These are phyloP conservation scores for Saguinus midas DNA, from an alignment of 2,113 vertebrate genomes.

Conservation along the genomic window DNA sequence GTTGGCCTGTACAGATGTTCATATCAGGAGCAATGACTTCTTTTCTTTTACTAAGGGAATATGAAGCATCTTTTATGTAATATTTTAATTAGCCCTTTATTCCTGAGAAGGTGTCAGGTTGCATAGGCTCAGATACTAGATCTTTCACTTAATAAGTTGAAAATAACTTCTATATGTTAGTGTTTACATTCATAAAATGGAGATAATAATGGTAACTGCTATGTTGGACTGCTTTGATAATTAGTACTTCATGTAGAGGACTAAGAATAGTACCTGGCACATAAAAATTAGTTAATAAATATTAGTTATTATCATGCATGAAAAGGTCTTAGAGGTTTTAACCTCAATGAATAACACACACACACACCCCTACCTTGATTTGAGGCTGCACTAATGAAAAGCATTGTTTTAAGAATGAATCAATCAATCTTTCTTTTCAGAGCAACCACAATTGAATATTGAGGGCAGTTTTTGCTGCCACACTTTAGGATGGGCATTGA, in stretches of 20 bases:
- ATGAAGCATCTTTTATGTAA: not conserved
- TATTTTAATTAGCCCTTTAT: conserved; percentile 11
- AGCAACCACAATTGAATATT: not conserved
- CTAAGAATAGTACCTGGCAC: not conserved
- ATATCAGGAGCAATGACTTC: not conserved
- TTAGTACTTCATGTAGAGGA: not conserved
- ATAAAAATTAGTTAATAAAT: not conserved
- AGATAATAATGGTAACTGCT: not conserved
- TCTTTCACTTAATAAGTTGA: not conserved
- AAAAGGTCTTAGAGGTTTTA: not conserved
- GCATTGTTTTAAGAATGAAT: not conserved
- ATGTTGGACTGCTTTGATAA: not conserved
- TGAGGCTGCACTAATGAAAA: not conserved
- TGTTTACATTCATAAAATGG: not conserved
- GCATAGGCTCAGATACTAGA: not conserved
- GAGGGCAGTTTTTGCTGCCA: not conserved
- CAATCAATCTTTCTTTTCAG: not conserved
- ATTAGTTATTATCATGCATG: not conserved
- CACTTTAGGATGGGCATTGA: not conserved
- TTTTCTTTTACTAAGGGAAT: not conserved
- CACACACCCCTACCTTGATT: not conserved
- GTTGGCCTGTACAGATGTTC: not conserved
- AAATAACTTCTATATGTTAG: not conserved
- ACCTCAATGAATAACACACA: not conserved
- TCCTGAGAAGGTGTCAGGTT: not conserved